These are phyloP conservation scores for Ochotona princeps DNA, from an alignment of 2,113 vertebrate species.

Conservation along the genomic window DNA sequence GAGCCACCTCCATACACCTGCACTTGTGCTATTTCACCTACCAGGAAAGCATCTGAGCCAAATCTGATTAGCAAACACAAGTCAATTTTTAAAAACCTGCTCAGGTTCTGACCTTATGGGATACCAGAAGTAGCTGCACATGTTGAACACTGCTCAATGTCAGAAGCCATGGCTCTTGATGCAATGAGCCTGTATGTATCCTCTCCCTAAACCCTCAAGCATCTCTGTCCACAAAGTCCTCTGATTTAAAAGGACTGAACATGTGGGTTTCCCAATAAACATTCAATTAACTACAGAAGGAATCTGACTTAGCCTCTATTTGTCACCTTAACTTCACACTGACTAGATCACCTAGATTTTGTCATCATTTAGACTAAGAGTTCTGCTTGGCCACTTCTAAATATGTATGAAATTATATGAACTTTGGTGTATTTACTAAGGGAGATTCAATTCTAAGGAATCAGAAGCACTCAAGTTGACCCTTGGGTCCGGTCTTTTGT, in stretches of 20 bases:
- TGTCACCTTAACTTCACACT: not conserved
- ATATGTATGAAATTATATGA: slow-evolving; percentile 30
- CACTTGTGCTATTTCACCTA: not conserved
- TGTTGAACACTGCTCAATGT: not conserved
- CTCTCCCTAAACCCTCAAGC: not conserved
- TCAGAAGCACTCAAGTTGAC: not conserved
- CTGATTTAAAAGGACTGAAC: not conserved
- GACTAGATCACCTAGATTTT: not conserved
- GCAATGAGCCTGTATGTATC: not conserved
- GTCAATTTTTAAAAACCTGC: not conserved
- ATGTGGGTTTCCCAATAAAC: not conserved
- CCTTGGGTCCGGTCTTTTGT: slow-evolving; percentile 39
- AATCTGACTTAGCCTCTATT: slow-evolving; percentile 5
- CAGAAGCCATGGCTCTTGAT: not conserved
- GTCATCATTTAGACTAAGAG: not conserved
- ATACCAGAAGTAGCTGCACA: not conserved
- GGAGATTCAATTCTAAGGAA: slow-evolving; percentile 59
- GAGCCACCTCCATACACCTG: not conserved
- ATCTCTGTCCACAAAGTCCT: not conserved
- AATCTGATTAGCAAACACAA: slow-evolving; percentile 22
- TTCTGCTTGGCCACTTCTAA: not conserved
- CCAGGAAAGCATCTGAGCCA: not conserved
- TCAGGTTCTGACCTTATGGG: not conserved
- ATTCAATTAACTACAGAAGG: not conserved
- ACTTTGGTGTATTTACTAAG: not conserved